Evolutionary conservation across 2,888 invertebrate species (phyloP).

Genomic region (Ommatoiulus sabulosus): DNA sequence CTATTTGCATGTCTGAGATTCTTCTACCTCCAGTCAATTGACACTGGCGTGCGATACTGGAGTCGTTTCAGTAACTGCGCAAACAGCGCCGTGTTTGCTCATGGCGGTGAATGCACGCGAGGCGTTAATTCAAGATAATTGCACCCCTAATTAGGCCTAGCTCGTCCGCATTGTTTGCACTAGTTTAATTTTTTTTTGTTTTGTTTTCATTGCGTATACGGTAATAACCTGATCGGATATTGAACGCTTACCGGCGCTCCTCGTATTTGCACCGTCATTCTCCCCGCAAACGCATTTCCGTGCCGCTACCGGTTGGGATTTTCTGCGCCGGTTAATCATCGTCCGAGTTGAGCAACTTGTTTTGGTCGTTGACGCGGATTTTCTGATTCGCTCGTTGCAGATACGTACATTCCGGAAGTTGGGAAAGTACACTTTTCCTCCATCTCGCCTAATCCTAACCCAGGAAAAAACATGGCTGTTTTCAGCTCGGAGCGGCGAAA

Average conservation of each 20-base stretch:
- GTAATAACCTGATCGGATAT: neutral
- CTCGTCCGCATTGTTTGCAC: neutral
- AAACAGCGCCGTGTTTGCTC: neutral
- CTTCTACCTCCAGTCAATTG: neutral
- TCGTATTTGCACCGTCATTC: neutral
- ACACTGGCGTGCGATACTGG: neutral
- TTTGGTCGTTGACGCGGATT: neutral
- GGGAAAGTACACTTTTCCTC: neutral
- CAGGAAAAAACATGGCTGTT: too few species aligned
- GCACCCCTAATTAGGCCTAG: neutral
- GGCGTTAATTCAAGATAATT: neutral
- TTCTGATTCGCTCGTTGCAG: too few species aligned
- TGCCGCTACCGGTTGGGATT: neutral
- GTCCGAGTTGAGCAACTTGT: neutral
- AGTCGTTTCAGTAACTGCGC: neutral
- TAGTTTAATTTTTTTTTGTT: too few species aligned
- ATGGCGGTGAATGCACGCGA: neutral
- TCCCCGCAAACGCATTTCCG: neutral
- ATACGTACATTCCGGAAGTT: too few species aligned
- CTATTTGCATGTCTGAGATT: neutral
- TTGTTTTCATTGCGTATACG: neutral
- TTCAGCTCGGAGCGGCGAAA: too few species aligned
- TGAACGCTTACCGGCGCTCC: neutral
- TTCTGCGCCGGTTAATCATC: neutral
- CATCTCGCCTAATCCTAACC: neutral